Percentiles rank a stretch among this genome's conserved stretches.
Evolutionary conservation across 2,113 vertebrate species (phyloP).

Genomic region (Trichomycterus rosablanca): DNA sequence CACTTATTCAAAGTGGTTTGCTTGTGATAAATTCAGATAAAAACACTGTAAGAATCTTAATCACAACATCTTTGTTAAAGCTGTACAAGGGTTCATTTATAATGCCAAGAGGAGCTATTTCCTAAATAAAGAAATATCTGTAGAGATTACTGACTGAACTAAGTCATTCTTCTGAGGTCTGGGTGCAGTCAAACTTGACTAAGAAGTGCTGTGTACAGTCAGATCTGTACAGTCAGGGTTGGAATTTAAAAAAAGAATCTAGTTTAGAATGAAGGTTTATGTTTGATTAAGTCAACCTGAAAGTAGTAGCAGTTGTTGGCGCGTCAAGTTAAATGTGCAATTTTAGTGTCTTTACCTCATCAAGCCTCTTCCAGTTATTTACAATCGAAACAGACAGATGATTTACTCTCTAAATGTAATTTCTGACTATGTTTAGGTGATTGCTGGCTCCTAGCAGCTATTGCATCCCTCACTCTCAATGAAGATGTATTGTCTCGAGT

Average conservation of each 20-base stretch:
- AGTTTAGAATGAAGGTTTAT: too few relatives aligned
- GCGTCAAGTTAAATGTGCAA: too few relatives aligned
- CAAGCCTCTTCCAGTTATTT: too few relatives aligned
- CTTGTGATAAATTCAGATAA: background rate
- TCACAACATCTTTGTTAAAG: background rate
- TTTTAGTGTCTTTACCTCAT: too few relatives aligned
- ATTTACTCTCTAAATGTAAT: too few relatives aligned
- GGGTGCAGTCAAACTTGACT: background rate
- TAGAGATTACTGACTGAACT: background rate
- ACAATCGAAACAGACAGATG: too few relatives aligned
- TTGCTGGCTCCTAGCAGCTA: constrained; percentile 80
- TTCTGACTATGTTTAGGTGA: constrained; percentile 55
- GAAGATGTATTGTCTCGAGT: constrained; percentile 72
- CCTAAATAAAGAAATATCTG: background rate
- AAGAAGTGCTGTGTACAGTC: background rate
- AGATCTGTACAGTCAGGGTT: too few relatives aligned
- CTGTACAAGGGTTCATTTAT: background rate
- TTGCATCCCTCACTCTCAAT: constrained; percentile 72
- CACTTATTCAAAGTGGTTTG: too few relatives aligned
- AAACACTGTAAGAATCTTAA: background rate
- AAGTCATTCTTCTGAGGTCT: background rate
- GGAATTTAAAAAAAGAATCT: too few relatives aligned
- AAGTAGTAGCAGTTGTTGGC: too few relatives aligned
- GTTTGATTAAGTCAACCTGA: too few relatives aligned
- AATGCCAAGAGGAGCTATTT: background rate